phyloP scores from a whole-genome alignment of 2,113 vertebrate genomes.

The Hydropotes inermis region DNA sequence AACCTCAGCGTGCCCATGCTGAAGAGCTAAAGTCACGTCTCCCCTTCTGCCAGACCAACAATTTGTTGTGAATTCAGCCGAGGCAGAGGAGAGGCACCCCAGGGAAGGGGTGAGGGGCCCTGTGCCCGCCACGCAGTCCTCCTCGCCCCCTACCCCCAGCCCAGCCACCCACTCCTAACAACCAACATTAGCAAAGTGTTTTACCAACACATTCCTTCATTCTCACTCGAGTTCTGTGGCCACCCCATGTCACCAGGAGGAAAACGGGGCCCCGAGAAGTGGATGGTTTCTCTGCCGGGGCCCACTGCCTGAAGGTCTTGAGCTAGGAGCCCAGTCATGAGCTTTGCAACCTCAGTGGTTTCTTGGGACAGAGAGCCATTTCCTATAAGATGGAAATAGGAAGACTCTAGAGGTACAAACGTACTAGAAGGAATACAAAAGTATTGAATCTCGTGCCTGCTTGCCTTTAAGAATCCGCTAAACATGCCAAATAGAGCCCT shows the following conservation, averaged over 20 bases:
- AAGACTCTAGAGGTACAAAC: background rate
- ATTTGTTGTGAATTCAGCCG: background rate
- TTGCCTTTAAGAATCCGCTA: background rate
- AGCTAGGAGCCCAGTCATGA: accelerated
- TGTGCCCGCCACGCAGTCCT: accelerated
- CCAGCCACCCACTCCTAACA: background rate
- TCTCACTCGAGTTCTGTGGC: background rate
- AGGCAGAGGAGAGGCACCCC: background rate
- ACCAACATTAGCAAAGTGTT: background rate
- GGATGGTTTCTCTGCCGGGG: background rate
- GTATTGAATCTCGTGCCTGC: background rate
- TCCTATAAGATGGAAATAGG: background rate
- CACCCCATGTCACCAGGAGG: background rate
- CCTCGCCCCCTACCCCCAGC: background rate
- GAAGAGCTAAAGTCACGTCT: background rate
- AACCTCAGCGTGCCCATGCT: background rate
- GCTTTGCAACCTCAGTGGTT: background rate
- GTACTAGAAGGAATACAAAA: background rate
- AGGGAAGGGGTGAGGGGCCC: background rate
- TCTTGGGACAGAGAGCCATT: background rate
- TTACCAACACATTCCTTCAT: background rate
- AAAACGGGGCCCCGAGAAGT: background rate
- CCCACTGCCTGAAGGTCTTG: background rate
- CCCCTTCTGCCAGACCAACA: background rate
- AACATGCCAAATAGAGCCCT: background rate